Base-by-base conservation (phyloP, 1,140 invertebrate genomes). In the Fopius arisanus region DNA sequence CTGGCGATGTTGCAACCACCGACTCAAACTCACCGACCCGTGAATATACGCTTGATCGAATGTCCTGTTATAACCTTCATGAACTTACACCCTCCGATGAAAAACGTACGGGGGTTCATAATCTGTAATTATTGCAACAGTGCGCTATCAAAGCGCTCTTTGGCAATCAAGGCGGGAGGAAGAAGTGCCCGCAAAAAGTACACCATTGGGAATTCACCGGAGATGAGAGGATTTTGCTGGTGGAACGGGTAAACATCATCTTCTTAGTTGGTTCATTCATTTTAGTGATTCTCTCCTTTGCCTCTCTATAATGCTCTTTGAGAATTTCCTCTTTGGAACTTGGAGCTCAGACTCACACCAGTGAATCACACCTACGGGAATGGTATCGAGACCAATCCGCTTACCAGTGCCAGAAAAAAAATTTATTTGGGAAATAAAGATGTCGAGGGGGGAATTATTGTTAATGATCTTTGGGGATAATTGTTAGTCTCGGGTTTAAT, bases 1-100 rank as follows among this genome's bases (percentile, higher is more conserved):
- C 43, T 48, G 43, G 7, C 33, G 33, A 16, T 48, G 10, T 48
- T 48, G 10, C 43, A 37, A 48, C 19, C 63, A 66, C 33, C 26
- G 9, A 40, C 41, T 14, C 16, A 68, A 43, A 68, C 31, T 68
- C 33, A 16, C 23, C 40, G 67, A 68, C 40, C 67, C 67, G 40
- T 68, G 67, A 68, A 68, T 68, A 21, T 23, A 68, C 40, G 67
- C 67, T 68, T 41, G 40, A 68, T 68, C 67, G 67, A 68, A 40
- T 68, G 40, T 68, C 40, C 67, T 43, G 43, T 68, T 43, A 68
- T 68, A 68, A 68, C 40, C n/a, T 68, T 40, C 10, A 43, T 37
- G 33, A 41, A 68, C 37, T 68, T 68, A 26, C 67, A 28, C 43
- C 40, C 26, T 41, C 14, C 19, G 21, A 48, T 5, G 43, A 48